Base-by-base conservation (phyloP, 2,797 vertebrate genomes). In the Amblyopsis hoosieri region DNA sequence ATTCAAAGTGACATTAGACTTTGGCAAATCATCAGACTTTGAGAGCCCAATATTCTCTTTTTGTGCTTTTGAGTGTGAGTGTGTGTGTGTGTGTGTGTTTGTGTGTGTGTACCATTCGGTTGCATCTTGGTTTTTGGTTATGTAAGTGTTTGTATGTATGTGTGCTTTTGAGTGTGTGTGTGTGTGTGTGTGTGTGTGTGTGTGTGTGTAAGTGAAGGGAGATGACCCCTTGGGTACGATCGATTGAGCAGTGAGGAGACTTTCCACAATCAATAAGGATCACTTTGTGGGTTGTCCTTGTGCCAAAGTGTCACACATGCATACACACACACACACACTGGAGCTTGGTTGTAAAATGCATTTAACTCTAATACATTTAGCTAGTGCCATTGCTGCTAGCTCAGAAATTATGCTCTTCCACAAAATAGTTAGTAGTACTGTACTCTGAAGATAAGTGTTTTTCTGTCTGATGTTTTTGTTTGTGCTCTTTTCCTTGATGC, bases 241-340 rank as follows among this genome's bases (percentile, higher is more conserved):
- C 12, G 17, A 62, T 54, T 4, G 49, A 23, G 17, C 47, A 1
- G 50, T 23, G 51, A 23, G 15, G 50, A 45, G 37, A 45, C 60
- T 54, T 3, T 15, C 17, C 46, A 60, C 7, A 48, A 60, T 60
- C 47, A 10, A 37, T 53, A 62, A 46, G 46, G 50, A 46, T 19
- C 15, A 19, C 33, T 29, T 29, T n/a, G 7, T 45, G 50, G 60
- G 31, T 45, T 12, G 31, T 62, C 58, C 10, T 33, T 15, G 46
- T 50, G 29, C 13, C 58, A 60, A 29, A 15, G 58, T 15, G 17
- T 46, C 6, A 29, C 37, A 57, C 56, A 45, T 15, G 19, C 42
- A 12, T 2, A 60, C 23, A 49, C 13, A 10, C 31, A 7, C 1
- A 55, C 29, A 14, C 6, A 47, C 46, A 47, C 46, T 11, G 12